A percentile compares a stretch with the other conserved stretches of the same genome.
These are phyloP conservation scores for Phrynosoma platyrhinos DNA, from an alignment of 2,113 vertebrate genomes.

Conservation along the genomic window DNA sequence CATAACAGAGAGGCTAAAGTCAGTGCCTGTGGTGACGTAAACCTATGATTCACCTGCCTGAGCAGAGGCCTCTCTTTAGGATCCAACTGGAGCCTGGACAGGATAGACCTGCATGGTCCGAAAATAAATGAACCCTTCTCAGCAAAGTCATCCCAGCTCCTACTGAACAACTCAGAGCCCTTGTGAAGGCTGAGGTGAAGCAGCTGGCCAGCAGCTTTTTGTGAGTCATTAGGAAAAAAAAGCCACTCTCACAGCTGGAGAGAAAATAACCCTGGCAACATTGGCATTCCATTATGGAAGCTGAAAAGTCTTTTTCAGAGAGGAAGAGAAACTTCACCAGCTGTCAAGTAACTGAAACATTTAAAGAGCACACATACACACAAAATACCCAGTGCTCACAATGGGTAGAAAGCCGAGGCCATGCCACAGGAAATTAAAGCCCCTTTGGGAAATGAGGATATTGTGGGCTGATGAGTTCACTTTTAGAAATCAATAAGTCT, in stretches of 20 bases:
- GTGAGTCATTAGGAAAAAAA: conserved; percentile 70
- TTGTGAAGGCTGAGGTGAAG: conserved; percentile 75
- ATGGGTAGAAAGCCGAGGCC: conserved; percentile 58
- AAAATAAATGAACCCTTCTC: conserved; percentile 77
- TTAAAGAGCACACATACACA: conserved; percentile 40
- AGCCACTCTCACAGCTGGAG: conserved; percentile 83
- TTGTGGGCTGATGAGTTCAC: conserved; percentile 46
- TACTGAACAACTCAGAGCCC: conserved; percentile 74
- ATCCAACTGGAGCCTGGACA: conserved; percentile 45
- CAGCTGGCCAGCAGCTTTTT: conserved; percentile 81
- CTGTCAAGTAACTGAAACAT: conserved; percentile 79
- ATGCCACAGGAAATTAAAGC: conserved; percentile 69
- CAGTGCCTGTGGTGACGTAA: conserved; percentile 78
- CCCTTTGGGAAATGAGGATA: conserved; percentile 58
- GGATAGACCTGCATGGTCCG: conserved; percentile 70
- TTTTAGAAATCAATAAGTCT: conserved; percentile 62
- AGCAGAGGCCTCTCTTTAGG: conserved; percentile 64
- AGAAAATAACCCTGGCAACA: conserved; percentile 75
- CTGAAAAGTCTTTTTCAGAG: conserved; percentile 76
- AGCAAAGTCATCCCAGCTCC: conserved; percentile 67
- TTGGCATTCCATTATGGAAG: conserved; percentile 76
- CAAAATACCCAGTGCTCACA: conserved; percentile 38
- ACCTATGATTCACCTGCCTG: conserved; percentile 78
- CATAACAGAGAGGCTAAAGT: conserved; percentile 28
- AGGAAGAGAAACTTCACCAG: conserved; percentile 82